Evolutionary conservation across 1,140 invertebrate species (phyloP), one percentile per base, ranked within the genome.

Genomic region (Panulirus ornatus): DNA sequence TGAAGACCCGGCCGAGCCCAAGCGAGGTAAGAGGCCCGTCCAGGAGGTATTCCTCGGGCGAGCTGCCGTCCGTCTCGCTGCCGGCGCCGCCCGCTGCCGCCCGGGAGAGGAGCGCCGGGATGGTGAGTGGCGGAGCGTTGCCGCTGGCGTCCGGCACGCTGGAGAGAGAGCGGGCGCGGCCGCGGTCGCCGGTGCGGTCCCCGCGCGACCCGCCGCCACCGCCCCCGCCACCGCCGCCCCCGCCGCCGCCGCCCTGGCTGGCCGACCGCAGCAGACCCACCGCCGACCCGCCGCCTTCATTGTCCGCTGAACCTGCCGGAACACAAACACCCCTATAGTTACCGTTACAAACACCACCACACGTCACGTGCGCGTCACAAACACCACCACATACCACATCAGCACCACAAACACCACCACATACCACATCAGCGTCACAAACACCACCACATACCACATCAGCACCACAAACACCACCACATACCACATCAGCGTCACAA

Each of bases 131-230:
- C 91, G 95, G 95, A 92, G 93, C 94, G 75, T 95, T 95, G 90
- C 96, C 95, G 93, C 94, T 91, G 94, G 94, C 91, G 93, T 97
- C 97, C 2, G 97, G 96, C 89, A 97, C 97, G 90, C 96, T 97
- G 76, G 97, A 97, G 88, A 98, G 94, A 30, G 97, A 97, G 89
- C 97, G 95, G 27, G 97, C 97, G 89, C 97, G 94, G 93, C 97
- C 97, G 92, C 97, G 95, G 92, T 96, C 96, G 92, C 95, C 96
- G 42, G 92, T 95, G 27, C 96, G 95, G 91, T 96, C 84, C 42
- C 91, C 14, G n/a, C 70, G 76, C 34, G 40, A 76, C 9, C 71
- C 71, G 51, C 78, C 88, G 27, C 90, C 90, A 16, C 86, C 76
- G 63, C 84, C 84, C 40, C 84, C 70, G n/a, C 78, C 88, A 27